Conservation (phyloP, 2,888 invertebrate species). For the Microctonus brassicae region DNA sequence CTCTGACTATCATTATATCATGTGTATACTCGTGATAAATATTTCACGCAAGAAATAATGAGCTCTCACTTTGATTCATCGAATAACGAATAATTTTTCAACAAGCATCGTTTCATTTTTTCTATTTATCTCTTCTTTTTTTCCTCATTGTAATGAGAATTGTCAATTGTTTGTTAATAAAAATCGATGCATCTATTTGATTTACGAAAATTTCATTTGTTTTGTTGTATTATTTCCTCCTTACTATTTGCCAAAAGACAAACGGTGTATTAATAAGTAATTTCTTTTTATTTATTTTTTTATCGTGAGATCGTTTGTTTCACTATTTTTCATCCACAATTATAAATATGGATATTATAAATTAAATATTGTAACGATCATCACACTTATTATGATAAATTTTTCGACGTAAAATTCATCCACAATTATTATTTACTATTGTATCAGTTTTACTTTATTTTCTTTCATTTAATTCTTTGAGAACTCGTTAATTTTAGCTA, state of each 20-base stretch:
- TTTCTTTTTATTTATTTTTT: neutral
- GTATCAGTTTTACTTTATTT: neutral
- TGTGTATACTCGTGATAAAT: conserved; percentile 18
- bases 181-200: conserved; percentile 48
- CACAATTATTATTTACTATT: neutral
- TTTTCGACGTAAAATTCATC: neutral
- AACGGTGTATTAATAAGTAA: conserved; percentile 4
- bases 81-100: conserved; percentile 51
- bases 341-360: no score
- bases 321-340: no score
- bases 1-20: conserved; percentile 43
- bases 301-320: no score
- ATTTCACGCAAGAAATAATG: conserved; percentile 28
- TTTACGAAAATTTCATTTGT: conserved; percentile 17
- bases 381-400: no score
- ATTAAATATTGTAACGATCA: no score
- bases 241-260: conserved; percentile 10
- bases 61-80: conserved; percentile 32
- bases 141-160: no score
- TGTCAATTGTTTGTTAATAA: no score
- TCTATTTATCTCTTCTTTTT: conserved; percentile 28
- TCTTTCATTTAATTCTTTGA: neutral
- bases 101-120: conserved; percentile 60
- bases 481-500: conserved; percentile 17
- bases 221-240: conserved; percentile 4